Evolutionary conservation across 1,140 invertebrate species (phyloP).

Genomic region (Phocides pigmalion): DNA sequence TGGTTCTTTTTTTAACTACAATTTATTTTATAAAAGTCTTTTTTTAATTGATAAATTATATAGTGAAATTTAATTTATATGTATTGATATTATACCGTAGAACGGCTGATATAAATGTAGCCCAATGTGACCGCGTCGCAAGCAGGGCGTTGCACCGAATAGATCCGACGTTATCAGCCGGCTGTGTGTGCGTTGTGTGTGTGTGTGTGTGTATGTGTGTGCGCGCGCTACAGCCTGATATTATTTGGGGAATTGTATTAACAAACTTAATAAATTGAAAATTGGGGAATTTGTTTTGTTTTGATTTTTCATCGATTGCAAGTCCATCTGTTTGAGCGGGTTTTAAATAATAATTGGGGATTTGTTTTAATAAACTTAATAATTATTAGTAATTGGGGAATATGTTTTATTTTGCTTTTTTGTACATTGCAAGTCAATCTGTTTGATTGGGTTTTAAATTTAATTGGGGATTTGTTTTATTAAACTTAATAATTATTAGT

Average conservation of each 20-base stretch:
- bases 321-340: too few species aligned
- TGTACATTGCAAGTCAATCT: too few species aligned
- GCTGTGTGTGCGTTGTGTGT: background rate
- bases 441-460: too few species aligned
- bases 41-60: too few species aligned
- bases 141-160: conserved; percentile 74
- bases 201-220: conserved; percentile 23
- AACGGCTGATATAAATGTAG: background rate
- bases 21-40: too few species aligned
- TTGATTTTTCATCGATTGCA: background rate
- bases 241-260: background rate
- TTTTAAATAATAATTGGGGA: background rate
- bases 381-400: background rate
- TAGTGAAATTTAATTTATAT: too few species aligned
- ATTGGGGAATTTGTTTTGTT: conserved; percentile 1
- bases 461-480: background rate
- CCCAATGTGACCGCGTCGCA: conserved; percentile 44
- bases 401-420: conserved; percentile 1
- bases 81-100: too few species aligned
- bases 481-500: background rate
- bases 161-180: conserved; percentile 56
- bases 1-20: too few species aligned
- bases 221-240: conserved; percentile 20
- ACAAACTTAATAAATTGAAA: background rate
- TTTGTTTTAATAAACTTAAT: background rate